Base-by-base conservation (phyloP, 1,140 invertebrate species). In the Diorhabda carinulata region DNA sequence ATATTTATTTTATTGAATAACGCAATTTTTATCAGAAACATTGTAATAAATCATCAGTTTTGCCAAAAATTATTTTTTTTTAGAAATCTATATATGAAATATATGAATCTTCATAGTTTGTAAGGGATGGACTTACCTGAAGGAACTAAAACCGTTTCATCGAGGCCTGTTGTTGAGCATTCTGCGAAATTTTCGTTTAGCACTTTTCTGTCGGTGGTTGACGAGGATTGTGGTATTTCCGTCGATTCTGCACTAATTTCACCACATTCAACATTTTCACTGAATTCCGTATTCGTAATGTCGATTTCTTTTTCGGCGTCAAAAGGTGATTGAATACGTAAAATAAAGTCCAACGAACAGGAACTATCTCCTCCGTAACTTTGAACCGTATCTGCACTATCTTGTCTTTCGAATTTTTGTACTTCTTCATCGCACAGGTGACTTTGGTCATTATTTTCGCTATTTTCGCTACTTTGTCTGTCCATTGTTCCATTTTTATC, bases 121-220 rank as follows among this genome's bases (percentile, higher is more conserved):
- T 25, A 25, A 25, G 25, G 25, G 25, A 25, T 25, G 25, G 25
- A 25, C 72, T 76, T 73, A 79, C 77, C 77, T 67, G 77, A 74
- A 65, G 78, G 78, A 69, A 79, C 78, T 64, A 79, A 66, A 57
- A 80, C 77, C 74, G 77, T 76, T 8, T 69, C 70, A 63, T 76
- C 70, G 44, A 77, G 73, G 40, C 68, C 71, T 8, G 6, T 52
- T 52, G 47, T 52, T 52, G 47, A 4, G 6, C 76, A 76, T 62
- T 68, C 72, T 40, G 72, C 73, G 52, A 61, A 67, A 41, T 40
- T 44, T 41, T 65, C 52, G 43, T 72, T 70, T 45, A 43, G 44
- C 47, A 43, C 64, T 56, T 56, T 61, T 44, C 43, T 8, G 9
- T 66, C 66, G 42, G 63, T 47, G 47, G 45, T 58, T 56, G 60